These are phyloP conservation scores for Paelopatides confundens DNA, from an alignment of 53 echinoderm and acorn worm species.

Conservation along the genomic window DNA sequence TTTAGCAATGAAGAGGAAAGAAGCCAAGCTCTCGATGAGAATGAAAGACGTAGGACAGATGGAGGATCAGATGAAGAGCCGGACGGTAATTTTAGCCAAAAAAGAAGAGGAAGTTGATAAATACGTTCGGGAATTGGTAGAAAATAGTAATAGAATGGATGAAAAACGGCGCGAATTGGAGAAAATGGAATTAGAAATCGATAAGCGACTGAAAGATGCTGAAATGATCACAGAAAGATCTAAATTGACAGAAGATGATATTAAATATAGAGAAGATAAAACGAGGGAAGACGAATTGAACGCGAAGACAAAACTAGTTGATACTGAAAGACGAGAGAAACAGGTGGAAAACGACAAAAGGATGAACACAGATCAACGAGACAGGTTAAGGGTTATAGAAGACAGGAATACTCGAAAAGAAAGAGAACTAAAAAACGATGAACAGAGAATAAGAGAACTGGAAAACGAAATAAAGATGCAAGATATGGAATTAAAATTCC, in stretches of 20 bases:
- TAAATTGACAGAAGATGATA: not conserved
- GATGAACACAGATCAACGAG: slow-evolving; percentile 1
- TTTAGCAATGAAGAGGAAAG: slow-evolving; percentile 25
- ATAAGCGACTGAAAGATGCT: not conserved
- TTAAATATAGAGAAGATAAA: not conserved
- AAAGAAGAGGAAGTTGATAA: slow-evolving; percentile 46
- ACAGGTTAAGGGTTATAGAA: not conserved
- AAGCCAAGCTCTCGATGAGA: not conserved
- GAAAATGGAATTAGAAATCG: slow-evolving; percentile 16
- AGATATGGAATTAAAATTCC: slow-evolving; percentile 51
- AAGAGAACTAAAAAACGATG: slow-evolving; percentile 54
- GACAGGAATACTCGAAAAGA: slow-evolving; percentile 17
- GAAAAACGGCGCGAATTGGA: slow-evolving; percentile 20
- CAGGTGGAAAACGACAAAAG: slow-evolving; percentile 28
- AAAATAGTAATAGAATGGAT: slow-evolving; percentile 20
- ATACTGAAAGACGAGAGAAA: slow-evolving; percentile 19
- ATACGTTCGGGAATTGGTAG: slow-evolving; percentile 33
- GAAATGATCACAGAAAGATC: not conserved
- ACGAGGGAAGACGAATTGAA: not conserved
- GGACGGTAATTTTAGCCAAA: slow-evolving; percentile 19
- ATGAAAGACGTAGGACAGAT: slow-evolving; percentile 17
- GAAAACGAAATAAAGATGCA: slow-evolving; percentile 65
- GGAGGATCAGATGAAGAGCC: not conserved
- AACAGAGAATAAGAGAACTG: slow-evolving; percentile 55
- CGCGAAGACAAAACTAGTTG: not conserved